phyloP scores from a whole-genome alignment of 2,113 vertebrate genomes.

The Falcunculus frontatus region DNA sequence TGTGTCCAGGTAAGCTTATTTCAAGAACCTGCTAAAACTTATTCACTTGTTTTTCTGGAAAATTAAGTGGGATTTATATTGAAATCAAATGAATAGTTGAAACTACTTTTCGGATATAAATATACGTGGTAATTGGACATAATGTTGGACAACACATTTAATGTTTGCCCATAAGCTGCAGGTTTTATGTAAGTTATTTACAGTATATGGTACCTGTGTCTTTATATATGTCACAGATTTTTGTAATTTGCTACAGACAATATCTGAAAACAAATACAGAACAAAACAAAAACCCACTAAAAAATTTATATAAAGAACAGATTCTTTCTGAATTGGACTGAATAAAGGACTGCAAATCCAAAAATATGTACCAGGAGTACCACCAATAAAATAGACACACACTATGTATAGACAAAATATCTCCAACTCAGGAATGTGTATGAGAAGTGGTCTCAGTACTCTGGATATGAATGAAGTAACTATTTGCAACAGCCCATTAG shows the following conservation, averaged over 20 bases:
- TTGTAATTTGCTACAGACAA: background rate
- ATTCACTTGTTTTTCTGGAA: background rate
- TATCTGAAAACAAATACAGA: background rate
- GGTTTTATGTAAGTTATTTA: background rate
- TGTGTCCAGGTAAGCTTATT: background rate
- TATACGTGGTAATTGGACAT: background rate
- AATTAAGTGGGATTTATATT: background rate
- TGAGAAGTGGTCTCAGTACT: background rate
- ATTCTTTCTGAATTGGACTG: background rate
- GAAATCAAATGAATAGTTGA: background rate
- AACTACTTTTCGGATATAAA: background rate
- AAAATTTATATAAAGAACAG: background rate
- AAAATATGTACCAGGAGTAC: background rate
- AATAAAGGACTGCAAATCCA: background rate
- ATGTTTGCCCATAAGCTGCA: background rate
- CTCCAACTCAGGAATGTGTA: background rate
- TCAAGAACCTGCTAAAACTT: background rate
- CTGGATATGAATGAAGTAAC: background rate
- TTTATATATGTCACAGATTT: background rate
- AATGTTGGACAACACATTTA: background rate
- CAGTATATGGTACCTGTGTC: background rate
- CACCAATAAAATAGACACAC: background rate
- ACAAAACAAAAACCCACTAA: background rate
- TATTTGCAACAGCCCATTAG: background rate
- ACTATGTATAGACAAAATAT: background rate